Percentiles rank a stretch among this genome's conserved stretches.
Evolutionary conservation across 1,140 invertebrate genomes (phyloP).

Genomic region (Zaprionus inermis): DNA sequence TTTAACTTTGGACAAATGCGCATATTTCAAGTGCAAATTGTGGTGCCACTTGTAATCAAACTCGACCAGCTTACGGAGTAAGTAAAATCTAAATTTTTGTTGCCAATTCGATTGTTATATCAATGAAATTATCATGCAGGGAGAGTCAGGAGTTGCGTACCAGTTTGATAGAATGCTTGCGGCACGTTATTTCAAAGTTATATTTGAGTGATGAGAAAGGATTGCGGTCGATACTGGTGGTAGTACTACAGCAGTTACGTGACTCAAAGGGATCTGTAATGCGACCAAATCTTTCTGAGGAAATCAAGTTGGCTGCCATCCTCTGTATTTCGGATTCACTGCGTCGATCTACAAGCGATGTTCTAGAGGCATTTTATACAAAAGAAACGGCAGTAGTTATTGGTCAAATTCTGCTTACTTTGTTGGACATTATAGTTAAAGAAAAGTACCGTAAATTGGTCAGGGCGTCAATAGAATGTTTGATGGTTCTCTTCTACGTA

Average conservation of each 20-base stretch:
- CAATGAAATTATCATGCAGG: slow-evolving; percentile 17
- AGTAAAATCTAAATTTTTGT: neutral
- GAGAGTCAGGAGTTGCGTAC: slow-evolving; percentile 71
- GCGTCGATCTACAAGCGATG: slow-evolving; percentile 62
- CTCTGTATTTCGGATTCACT: slow-evolving; percentile 61
- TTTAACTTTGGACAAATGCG: slow-evolving; percentile 73
- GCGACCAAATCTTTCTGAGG: slow-evolving; percentile 67
- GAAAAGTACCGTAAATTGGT: slow-evolving; percentile 75
- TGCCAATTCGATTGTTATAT: neutral
- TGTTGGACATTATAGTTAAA: slow-evolving; percentile 63
- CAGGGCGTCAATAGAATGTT: slow-evolving; percentile 53
- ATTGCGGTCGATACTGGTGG: slow-evolving; percentile 67
- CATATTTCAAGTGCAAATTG: slow-evolving; percentile 71
- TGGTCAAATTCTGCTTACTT: slow-evolving; percentile 67
- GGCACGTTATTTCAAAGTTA: slow-evolving; percentile 57
- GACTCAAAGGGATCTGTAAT: slow-evolving; percentile 47
- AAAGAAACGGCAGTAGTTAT: slow-evolving; percentile 53
- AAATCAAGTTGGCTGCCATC: slow-evolving; percentile 75
- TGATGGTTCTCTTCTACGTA: slow-evolving; percentile 74
- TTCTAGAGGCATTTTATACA: slow-evolving; percentile 70
- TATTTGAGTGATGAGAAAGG: slow-evolving; percentile 65
- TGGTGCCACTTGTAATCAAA: slow-evolving; percentile 74
- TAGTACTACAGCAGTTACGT: slow-evolving; percentile 68
- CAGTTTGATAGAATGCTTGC: slow-evolving; percentile 61
- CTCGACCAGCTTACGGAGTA: slow-evolving; percentile 70